Base-by-base conservation (phyloP, 1,140 invertebrate genomes). In the Diachasma alloeum region DNA sequence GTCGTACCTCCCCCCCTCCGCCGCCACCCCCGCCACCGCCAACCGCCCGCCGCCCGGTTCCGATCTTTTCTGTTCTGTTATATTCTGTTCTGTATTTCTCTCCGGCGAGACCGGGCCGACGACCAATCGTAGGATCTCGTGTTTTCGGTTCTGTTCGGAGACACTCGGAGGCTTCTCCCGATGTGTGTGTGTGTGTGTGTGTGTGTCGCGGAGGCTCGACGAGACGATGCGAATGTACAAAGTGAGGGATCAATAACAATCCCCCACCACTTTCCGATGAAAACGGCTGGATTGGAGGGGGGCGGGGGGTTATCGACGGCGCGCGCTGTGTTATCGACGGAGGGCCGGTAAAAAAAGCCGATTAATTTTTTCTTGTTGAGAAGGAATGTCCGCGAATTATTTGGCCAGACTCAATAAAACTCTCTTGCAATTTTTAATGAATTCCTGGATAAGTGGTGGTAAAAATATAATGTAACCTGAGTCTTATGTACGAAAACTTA, bases 241-340 rank as follows among this genome's bases (percentile, higher is more conserved):
- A 68, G 59, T 24, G 36, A 39, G 36, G 69, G 77, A 78, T 78
- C 77, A 78, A 78, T 78, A 78, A 78, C 73, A 72, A 78, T 59
- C 72, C 53, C 59, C 63, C 71, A 72, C 22, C 26, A 13, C 31
- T 63, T 66, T 4, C 13, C 71, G 44, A 17, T 42, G 46, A 46
- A 46, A 46, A 17, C 36, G n/a, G 36, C 39, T 67, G 63, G 9
- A 26, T 67, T 67, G 8, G 63, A 69, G 8, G 10, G 39, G 19
- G 56, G 69, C 11, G 36, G 26, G 4, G 22, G 69, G 15, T 15
- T 5, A 44, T 13, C 31, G 6, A 36, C 6, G 24, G 26, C 0
- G n/a, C 5, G 10, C n/a, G 22, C 13, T 10, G 9, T 42, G 39
- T 42, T 42, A 11, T 42, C 39, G 39, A 42, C 13, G 4, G 39